Percentiles rank a stretch among this genome's conserved stretches.
Conservation (phyloP, 2,888 invertebrate genomes). For the Chironomus riparius region DNA sequence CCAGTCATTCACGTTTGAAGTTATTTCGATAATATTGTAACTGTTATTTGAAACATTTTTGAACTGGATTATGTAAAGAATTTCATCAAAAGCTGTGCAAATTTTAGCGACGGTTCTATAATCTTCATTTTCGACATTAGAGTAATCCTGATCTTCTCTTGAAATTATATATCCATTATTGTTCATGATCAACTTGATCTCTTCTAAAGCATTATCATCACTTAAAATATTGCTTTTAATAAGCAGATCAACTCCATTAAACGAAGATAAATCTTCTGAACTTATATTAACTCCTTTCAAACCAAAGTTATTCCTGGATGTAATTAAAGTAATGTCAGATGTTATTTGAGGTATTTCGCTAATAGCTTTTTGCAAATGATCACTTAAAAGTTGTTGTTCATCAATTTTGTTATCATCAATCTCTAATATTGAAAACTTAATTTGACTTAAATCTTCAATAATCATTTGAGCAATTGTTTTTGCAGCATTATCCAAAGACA, state of each 20-base stretch:
- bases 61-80: constrained; percentile 36
- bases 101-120: constrained; percentile 33
- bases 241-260: constrained; percentile 33
- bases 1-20: constrained; percentile 35
- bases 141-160: constrained; percentile 43
- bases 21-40: constrained; percentile 33
- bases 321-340: constrained; percentile 52
- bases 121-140: constrained; percentile 30
- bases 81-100: constrained; percentile 34
- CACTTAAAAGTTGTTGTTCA: constrained; percentile 41
- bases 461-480: constrained; percentile 58
- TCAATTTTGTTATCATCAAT: constrained; percentile 43
- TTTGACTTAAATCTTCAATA: constrained; percentile 57
- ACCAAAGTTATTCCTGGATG: constrained; percentile 29
- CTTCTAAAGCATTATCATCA: constrained; percentile 38
- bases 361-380: constrained; percentile 49
- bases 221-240: constrained; percentile 34
- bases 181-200: constrained; percentile 45
- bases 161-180: constrained; percentile 54
- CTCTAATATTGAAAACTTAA: constrained; percentile 54
- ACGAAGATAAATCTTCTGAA: constrained; percentile 49
- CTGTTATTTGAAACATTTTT: not conserved
- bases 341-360: constrained; percentile 61
- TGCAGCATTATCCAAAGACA: constrained; percentile 44
- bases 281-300: constrained; percentile 50